phyloP scores from a whole-genome alignment of 2,113 vertebrate species.

The Stomatorhinus ivindoensis region DNA sequence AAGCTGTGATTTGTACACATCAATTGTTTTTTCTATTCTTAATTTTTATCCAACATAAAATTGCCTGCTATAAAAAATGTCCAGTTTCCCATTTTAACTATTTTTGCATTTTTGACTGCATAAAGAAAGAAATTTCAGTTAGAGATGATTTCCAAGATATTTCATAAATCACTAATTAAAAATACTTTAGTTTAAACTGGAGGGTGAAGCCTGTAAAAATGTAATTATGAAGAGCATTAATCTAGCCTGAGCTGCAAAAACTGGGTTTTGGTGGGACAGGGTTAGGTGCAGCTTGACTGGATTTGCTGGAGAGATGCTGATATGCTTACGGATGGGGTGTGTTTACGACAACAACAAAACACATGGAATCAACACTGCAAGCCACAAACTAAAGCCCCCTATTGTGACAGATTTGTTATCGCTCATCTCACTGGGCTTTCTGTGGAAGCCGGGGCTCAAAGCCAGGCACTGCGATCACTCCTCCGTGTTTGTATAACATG shows the following conservation, averaged over 20 bases:
- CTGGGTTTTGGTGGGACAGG: neutral
- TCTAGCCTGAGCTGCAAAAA: neutral
- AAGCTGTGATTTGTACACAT: neutral
- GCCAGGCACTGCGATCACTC: slow-evolving; percentile 57
- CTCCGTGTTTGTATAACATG: slow-evolving; percentile 58
- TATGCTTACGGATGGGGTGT: neutral
- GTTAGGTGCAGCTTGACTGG: neutral
- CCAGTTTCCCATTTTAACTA: neutral
- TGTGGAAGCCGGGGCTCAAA: slow-evolving; percentile 37
- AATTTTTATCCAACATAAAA: neutral
- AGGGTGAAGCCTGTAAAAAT: neutral
- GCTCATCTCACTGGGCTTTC: slow-evolving; percentile 13
- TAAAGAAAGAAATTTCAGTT: neutral
- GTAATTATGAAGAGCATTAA: neutral
- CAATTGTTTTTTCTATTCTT: neutral
- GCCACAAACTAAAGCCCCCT: neutral
- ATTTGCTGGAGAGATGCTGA: neutral
- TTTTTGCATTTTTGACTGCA: neutral
- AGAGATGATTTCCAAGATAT: neutral
- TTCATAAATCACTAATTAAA: neutral
- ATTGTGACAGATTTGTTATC: slow-evolving; percentile 12
- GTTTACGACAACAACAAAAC: neutral
- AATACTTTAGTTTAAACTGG: neutral
- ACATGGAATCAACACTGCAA: neutral
- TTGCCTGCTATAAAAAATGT: neutral